Evolutionary conservation across 2,888 invertebrate genomes (phyloP).

Genomic region (Hypolimnas misippus): DNA sequence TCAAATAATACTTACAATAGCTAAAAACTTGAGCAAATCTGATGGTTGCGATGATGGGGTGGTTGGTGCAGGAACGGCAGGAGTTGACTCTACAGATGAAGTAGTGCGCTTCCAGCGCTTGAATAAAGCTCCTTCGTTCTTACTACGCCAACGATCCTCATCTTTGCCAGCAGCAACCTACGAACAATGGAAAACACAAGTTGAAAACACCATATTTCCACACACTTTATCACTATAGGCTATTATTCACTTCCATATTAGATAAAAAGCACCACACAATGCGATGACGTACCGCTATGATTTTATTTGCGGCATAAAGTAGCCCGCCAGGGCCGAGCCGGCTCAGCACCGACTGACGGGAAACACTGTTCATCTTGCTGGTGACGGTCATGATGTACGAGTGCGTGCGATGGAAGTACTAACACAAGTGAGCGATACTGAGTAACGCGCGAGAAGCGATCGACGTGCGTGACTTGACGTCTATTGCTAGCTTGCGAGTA

Average conservation of each 20-base stretch:
- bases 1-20: conserved; percentile 87
- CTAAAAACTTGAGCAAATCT: conserved; percentile 88
- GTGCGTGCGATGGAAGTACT: conserved; percentile 59
- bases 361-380: conserved; percentile 82
- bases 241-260: conserved; percentile 48
- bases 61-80: conserved; percentile 53
- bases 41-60: conserved; percentile 67
- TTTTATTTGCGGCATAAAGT: conserved; percentile 79
- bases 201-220: conserved; percentile 63
- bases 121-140: conserved; percentile 76
- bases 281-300: conserved; percentile 79
- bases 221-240: conserved; percentile 52
- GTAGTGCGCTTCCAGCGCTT: conserved; percentile 75
- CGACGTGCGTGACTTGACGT: conserved; percentile 61
- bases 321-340: conserved; percentile 79
- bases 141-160: conserved; percentile 76
- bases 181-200: conserved; percentile 72
- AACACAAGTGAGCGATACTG: conserved; percentile 64
- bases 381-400: conserved; percentile 77
- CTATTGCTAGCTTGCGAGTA: conserved; percentile 72
- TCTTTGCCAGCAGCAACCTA: conserved; percentile 82
- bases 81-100: conserved; percentile 58
- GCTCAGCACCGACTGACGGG: conserved; percentile 76
- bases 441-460: conserved; percentile 60
- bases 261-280: conserved; percentile 56